Conservation (phyloP, 2,797 vertebrate species). For the Falco berigora region DNA sequence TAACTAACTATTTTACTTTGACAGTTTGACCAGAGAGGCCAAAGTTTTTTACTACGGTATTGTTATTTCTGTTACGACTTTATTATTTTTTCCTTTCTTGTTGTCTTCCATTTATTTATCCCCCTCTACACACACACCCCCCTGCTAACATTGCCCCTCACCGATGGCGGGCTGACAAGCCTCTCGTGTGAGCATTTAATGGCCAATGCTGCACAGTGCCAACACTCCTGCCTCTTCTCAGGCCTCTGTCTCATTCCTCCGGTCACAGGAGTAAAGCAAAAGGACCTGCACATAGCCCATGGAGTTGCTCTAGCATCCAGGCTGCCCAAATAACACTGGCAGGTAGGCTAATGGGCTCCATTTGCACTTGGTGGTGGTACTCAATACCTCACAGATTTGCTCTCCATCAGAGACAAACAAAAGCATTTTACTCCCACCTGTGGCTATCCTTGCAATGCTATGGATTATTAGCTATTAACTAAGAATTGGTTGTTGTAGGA, state of each 20-base stretch:
- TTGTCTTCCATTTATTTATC: neutral
- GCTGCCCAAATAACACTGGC: neutral
- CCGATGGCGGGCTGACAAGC: accelerated
- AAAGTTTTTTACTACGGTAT: conserved; percentile 26
- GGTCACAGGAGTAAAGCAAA: neutral
- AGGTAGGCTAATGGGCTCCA: accelerated
- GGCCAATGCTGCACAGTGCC: neutral
- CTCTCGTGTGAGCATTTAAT: neutral
- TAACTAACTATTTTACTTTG: neutral
- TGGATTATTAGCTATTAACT: neutral
- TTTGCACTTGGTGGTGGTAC: accelerated
- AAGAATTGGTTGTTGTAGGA: neutral
- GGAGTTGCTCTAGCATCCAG: neutral
- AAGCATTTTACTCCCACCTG: neutral
- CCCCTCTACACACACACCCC: neutral
- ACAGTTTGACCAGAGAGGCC: conserved; percentile 19
- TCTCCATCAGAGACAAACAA: neutral
- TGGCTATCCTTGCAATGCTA: neutral
- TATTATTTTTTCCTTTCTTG: neutral
- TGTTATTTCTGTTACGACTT: neutral
- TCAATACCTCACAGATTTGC: neutral
- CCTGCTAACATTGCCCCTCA: neutral
- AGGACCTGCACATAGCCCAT: neutral
- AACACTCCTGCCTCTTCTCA: conserved; percentile 12
- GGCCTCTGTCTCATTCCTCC: neutral